Evolutionary conservation across 2,797 vertebrate genomes (phyloP), one percentile per base, ranked within the genome.

Genomic region (Apogon hyalosoma): DNA sequence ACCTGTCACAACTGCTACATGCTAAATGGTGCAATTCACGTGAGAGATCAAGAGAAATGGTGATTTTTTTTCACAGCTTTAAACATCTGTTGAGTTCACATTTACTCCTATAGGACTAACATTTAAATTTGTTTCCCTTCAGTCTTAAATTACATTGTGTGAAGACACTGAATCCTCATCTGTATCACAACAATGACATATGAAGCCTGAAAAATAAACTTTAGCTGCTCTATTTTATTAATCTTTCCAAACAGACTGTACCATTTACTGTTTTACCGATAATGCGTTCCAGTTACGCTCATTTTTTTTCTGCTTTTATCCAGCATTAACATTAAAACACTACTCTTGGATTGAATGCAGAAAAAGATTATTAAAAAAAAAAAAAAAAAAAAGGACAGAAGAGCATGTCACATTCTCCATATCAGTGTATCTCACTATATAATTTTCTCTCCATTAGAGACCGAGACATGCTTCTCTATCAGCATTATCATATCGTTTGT

Each of bases 61-160:
- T 77, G 67, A 55, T 21, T 21, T 46, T 67, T 75, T 85, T 89
- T 91, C 75, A 76, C 79, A 64, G 82, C 66, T 56, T 82, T 84
- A 90, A 91, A 90, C 90, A 92, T 92, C 91, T 92, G 91, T 88
- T 91, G 90, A 82, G 78, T 82, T 90, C 71, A 83, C 69, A 13
- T 85, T 82, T 43, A 75, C 69, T 86, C 90, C 82, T 65, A 33
- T 50, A 84, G 84, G 83, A 92, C 75, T 24, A 39, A 67, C 75
- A 69, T 66, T 83, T 87, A 50, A 58, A 86, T 84, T 77, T 84
- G 83, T 82, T 87, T 87, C 77, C 69, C 70, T 69, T 77, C 62
- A 70, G 33, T 77, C 66, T 68, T 50, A 63, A 50, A 54, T 47
- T 61, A 71, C 51, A 7, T 42, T 31, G 62, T 73, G 78, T 82